Base-by-base conservation (phyloP, 92 coral and sea anemone species). In the Pocillopora meandrina region DNA sequence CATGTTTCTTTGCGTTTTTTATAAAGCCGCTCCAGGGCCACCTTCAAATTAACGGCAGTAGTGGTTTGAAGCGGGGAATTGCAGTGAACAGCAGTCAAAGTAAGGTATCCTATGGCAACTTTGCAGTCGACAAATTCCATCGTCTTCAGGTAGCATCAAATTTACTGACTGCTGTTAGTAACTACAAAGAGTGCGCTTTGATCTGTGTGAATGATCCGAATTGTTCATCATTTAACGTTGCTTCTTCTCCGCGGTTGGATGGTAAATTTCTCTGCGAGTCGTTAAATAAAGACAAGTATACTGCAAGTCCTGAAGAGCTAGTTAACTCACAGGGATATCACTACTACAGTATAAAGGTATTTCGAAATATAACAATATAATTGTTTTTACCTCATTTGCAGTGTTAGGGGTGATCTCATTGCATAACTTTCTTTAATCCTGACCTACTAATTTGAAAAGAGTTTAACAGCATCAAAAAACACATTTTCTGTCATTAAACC, bases 301-400 rank as follows among this genome's bases (percentile, higher is more conserved):
- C 35, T 21, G 65, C 49, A 10, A 61, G 31, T 23, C 70, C 26
- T 21, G 66, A 13, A 18, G 57, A 77, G 42, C 71, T 77, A 6
- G 26, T 61, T 3, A 61, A 17, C 19, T 61, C 81, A 77, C 81
- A 77, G 34, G 31, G 17, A 33, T 77, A 61, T 34, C 81, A 77
- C 33, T 31, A 77, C 19, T 77, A 31, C 49, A 77, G 81, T 18
- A 35, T 77, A 14, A 77, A 77, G 81, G 81, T 77, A 76, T 26
- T 42, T 42, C 52, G 52, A 7, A 42, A 7, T 3, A 42, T 3
- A 3, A 0, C 8, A 7, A 42, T 3, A 42, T 42, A 42, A 42
- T 42, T 3, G 5, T 42, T 3, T 42, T 42, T 42, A 42, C 52
- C 0, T 42, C 52, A 42, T 7, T 42, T 42, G 52, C 52, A 42